Evolutionary conservation across 92 coral and sea anemone species (phyloP), one percentile per base, ranked within the genome.

Genomic region (Phenganax subtilis): DNA sequence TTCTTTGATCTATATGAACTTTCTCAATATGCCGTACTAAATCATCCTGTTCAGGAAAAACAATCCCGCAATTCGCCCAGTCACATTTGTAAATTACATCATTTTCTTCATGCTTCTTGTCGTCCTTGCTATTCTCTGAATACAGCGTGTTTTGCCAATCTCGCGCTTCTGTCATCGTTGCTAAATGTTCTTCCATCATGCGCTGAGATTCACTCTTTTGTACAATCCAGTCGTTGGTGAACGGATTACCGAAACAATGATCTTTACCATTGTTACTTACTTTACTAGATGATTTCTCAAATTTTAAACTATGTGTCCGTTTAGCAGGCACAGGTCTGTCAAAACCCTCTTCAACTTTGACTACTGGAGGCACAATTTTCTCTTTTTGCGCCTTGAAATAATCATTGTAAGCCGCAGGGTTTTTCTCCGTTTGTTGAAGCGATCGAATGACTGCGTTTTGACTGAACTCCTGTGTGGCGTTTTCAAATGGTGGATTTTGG

Each of bases 1-100:
- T 96, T 31, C 99, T 87, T 82, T 96, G 99, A 74, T 96, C 99
- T 75, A 96, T 96, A 87, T 96, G 99, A 51, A 92, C 99, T 79
- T 96, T 96, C 67, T 96, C 99, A 27, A 96, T 92, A 66, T 96
- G 99, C 57, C 99, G 87, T 47, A 96, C 99, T 30, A 96, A 75
- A 83, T 96, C 99, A 31, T 96, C 97, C 80, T 91, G 93, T 62
- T 96, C 97, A 6, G 96, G 90, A 87, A 85, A 96, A 44, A 89
- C 75, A 1, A 85, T 87, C 44, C 93, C 99, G 64, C 99, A 96
- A 11, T 92, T 90, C 20, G 88, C 61, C 99, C 99, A 96, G 47
- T 89, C 84, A 77, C 99, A 96, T 79, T 79, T 79, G 69, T 17
- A 79, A 52, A 5, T 79, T 29, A 16, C 51, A 8, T 63, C 83